phyloP scores from a whole-genome alignment of 2,797 vertebrate genomes.

The Xiphorhynchus erythropygius region DNA sequence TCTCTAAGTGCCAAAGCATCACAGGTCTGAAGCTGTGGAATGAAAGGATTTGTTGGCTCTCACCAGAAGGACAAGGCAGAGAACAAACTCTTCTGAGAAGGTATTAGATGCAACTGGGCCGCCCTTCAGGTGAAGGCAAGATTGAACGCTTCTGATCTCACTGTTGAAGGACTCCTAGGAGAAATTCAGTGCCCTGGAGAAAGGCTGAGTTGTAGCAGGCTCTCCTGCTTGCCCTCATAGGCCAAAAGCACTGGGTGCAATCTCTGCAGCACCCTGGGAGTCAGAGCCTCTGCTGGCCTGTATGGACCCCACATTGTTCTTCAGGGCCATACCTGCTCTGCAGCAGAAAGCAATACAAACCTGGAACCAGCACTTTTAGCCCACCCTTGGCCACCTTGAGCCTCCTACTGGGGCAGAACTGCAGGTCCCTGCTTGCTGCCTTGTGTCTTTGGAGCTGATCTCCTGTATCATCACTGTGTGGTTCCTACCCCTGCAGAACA shows the following conservation, averaged over 20 bases:
- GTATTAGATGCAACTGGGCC: neutral
- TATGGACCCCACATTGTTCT: neutral
- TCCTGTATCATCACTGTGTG: accelerated
- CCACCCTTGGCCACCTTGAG: neutral
- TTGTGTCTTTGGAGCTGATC: neutral
- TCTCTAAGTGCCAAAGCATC: neutral
- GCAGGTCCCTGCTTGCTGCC: neutral
- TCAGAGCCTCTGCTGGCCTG: neutral
- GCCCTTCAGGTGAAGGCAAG: neutral
- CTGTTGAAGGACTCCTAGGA: neutral
- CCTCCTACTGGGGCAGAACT: neutral
- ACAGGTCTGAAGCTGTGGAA: neutral
- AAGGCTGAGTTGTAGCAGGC: neutral
- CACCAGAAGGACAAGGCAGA: neutral
- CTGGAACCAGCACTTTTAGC: neutral
- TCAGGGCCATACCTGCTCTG: no score
- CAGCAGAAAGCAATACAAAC: neutral
- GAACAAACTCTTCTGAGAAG: neutral
- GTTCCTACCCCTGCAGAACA: neutral
- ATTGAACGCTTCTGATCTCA: neutral
- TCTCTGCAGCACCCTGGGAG: neutral
- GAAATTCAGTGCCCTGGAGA: neutral
- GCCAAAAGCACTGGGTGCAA: neutral
- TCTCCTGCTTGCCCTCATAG: neutral
- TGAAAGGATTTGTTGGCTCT: neutral